phyloP scores from a whole-genome alignment of 2,888 invertebrate genomes.

The Seira ritae region DNA sequence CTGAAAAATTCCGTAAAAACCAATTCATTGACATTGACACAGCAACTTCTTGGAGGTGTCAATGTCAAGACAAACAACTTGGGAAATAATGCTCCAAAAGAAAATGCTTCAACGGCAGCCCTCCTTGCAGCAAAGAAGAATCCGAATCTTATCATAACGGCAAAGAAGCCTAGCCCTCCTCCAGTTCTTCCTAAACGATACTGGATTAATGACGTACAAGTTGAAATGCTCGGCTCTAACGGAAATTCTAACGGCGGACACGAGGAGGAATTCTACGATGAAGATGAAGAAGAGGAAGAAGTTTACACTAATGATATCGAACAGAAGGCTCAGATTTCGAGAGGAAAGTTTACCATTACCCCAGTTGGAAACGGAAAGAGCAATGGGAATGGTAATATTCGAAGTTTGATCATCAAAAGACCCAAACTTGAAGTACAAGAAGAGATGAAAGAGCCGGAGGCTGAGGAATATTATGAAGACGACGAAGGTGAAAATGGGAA shows the following conservation, averaged over 20 bases:
- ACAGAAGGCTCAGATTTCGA: too few relatives aligned
- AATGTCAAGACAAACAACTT: constrained; percentile 19
- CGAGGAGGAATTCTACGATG: constrained; percentile 30
- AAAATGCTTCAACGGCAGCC: background rate
- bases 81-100: constrained; percentile 3
- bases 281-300: constrained; percentile 8
- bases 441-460: background rate
- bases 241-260: background rate
- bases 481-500: constrained; percentile 33
- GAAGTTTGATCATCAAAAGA: constrained; percentile 18
- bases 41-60: constrained; percentile 24
- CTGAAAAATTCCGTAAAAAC: constrained; percentile 26
- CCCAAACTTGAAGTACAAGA: constrained; percentile 43
- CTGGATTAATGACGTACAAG: constrained; percentile 53
- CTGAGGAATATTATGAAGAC: constrained; percentile 39
- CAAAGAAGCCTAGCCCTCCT: background rate
- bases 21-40: constrained; percentile 22
- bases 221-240: constrained; percentile 37
- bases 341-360: too few relatives aligned
- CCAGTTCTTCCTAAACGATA: constrained; percentile 8
- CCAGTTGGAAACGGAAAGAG: too few relatives aligned
- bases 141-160: too few relatives aligned
- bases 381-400: too few relatives aligned
- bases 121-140: background rate
- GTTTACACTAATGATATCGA: too few relatives aligned